Evolutionary conservation across 2,888 invertebrate genomes (phyloP), one percentile per base, ranked within the genome.

Genomic region (Caenorhabditis sp.): DNA sequence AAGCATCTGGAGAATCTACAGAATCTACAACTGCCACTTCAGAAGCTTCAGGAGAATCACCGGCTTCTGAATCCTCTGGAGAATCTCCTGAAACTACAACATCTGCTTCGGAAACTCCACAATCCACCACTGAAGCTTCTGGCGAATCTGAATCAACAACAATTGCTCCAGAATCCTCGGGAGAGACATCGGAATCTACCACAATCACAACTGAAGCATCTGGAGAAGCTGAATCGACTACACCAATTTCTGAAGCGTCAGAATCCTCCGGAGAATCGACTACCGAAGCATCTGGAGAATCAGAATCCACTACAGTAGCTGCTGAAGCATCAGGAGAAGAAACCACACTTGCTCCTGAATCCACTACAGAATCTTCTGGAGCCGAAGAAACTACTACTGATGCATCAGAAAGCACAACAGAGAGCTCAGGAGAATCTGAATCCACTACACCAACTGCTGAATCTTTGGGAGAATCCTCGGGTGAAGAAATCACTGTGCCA

Each of bases 1-100:
- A 59, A 20, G 25, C 66, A 25, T 25, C 66, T 3, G 52, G 53
- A 12, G 72, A 54, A 23, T 23, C 20, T 7, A n/a, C 63, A 4
- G 25, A 17, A 20, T 23, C 31, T 4, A 36, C 63, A 57, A 59
- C n/a, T 14, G n/a, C 50, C 0, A 43, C 49, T 17, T 38, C 64
- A 20, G 70, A 57, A 52, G 67, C 49, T 23, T 59, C 70, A 36
- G 49, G 52, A 63, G 64, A 63, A 43, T n/a, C n/a, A n/a, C n/a
- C n/a, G n/a, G n/a, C n/a, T 31, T 31, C 31, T 10, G 31, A 10
- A 31, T 31, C 31, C 31, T 36, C 56, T 50, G 59, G 38, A n/a
- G 64, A 71, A 50, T 63, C 53, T 36, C 2, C 43, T 54, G 23
- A 36, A 31, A 20, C 70, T 20, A 54, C 63, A 14, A 31, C 36